These are phyloP conservation scores for Julus scandinavius DNA, from an alignment of 2,888 invertebrate species.

Conservation along the genomic window DNA sequence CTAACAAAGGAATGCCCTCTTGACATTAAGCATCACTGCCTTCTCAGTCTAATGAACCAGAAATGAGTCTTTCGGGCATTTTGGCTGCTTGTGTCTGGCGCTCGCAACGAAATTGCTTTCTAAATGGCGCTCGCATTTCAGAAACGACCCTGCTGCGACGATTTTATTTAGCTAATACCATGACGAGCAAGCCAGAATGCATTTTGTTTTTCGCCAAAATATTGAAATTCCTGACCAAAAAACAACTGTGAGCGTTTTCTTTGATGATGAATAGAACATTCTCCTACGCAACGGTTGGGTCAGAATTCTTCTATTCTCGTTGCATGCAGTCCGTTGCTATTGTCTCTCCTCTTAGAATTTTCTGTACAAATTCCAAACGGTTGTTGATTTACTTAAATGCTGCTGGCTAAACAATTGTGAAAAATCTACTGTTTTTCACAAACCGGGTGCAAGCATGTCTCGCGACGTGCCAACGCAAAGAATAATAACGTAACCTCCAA, in stretches of 20 bases:
- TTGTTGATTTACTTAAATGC: background rate
- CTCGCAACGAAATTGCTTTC: background rate
- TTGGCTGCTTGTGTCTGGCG: background rate
- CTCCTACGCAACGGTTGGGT: background rate
- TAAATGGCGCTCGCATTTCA: background rate
- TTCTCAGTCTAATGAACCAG: slow-evolving; percentile 41
- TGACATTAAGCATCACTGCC: slow-evolving; percentile 37
- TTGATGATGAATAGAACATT: background rate
- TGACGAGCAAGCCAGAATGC: background rate
- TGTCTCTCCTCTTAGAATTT: background rate
- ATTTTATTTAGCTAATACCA: background rate
- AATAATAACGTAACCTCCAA: background rate
- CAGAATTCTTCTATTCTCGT: background rate
- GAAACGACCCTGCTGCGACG: slow-evolving; percentile 22
- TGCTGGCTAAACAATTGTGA: background rate
- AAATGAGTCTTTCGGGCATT: slow-evolving; percentile 30
- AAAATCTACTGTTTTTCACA: background rate
- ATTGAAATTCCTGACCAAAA: background rate
- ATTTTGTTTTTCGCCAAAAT: slow-evolving; percentile 9
- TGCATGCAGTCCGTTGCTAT: background rate
- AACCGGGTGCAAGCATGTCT: background rate
- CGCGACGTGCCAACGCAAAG: background rate
- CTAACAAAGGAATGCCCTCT: slow-evolving; percentile 36
- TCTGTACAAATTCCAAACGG: background rate
- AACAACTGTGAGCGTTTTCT: background rate